Conservation (phyloP, 1,140 invertebrate species). For the Drosophila pandora region DNA sequence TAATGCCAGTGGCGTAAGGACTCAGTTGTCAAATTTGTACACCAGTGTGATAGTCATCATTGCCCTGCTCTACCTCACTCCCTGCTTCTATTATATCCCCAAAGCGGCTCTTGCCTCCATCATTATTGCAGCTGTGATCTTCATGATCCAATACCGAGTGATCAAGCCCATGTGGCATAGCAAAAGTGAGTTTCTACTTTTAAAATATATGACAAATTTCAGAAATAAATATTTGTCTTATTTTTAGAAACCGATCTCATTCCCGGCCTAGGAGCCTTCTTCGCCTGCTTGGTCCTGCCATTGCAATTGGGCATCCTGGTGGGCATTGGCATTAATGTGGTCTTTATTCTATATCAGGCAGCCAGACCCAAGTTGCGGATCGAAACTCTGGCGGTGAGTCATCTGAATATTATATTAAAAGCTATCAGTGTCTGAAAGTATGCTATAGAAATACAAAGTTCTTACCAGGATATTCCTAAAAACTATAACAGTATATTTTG, state of each 20-base stretch:
- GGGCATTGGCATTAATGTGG: slow-evolving; percentile 93
- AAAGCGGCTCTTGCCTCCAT: slow-evolving; percentile 91
- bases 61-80: slow-evolving; percentile 89
- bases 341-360: slow-evolving; percentile 95
- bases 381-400: slow-evolving; percentile 86
- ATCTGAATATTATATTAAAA: not conserved
- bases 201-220: slow-evolving; percentile 86
- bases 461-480: too few species aligned
- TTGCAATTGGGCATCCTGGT: slow-evolving; percentile 95
- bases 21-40: slow-evolving; percentile 91
- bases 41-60: slow-evolving; percentile 89
- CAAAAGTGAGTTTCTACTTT: slow-evolving; percentile 87
- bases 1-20: slow-evolving; percentile 94
- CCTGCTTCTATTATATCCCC: slow-evolving; percentile 93
- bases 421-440: slow-evolving; percentile 19
- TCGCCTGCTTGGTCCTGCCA: slow-evolving; percentile 92
- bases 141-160: slow-evolving; percentile 93
- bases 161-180: slow-evolving; percentile 92
- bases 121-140: slow-evolving; percentile 93
- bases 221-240: not conserved
- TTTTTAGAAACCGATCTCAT: slow-evolving; percentile 92
- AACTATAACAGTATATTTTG: too few species aligned
- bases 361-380: slow-evolving; percentile 93
- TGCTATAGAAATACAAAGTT: not conserved
- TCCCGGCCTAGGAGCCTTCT: slow-evolving; percentile 92